Evolutionary conservation across 2,888 invertebrate genomes (phyloP), one percentile per base, ranked within the genome.

Genomic region (Philonicus albiceps): DNA sequence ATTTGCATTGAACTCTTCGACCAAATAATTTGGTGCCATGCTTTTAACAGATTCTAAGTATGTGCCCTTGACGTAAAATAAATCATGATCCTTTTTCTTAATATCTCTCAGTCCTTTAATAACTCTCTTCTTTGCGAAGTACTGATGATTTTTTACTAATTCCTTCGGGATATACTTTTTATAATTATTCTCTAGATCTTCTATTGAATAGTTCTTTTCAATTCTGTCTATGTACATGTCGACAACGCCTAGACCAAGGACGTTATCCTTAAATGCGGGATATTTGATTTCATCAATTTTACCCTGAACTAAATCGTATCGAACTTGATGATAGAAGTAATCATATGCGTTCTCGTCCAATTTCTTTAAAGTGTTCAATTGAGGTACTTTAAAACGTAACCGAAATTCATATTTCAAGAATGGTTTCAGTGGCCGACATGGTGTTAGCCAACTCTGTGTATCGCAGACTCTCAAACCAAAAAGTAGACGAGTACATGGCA

Each of bases 171-270:
- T 94, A 93, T 96, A 97, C 89, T 96, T 96, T 90, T 96, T 96
- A 90, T 96, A 97, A 89, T 96, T 96, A 88, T 94, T 95, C 89
- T 96, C 95, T 3, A 97, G 95, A 86, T 94, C 94, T 88, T 95
- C 95, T 83, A 94, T 92, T 0, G 94, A 92, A 87, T 95, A 92
- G 86, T 95, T 94, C 89, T 95, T 95, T 90, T 97, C 97, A n/a
- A 96, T 91, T 92, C 96, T 95, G 55, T 96, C 96, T 89, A 97
- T 94, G 87, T 95, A 96, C 97, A 98, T 97, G 91, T 98, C 97
- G 84, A 96, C 95, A 86, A 97, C 97, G 11, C 97, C 97, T 84
- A 98, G 93, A 0, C 98, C 98, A 86, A 97, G 93, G 1, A 97
- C 93, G 91, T 97, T 96, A 87, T 95, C 94, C 90, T 96, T 96